A percentile compares a stretch with the other conserved stretches of the same genome.
Evolutionary conservation across 2,797 vertebrate genomes (phyloP).

Genomic region (Labeo calbasu): DNA sequence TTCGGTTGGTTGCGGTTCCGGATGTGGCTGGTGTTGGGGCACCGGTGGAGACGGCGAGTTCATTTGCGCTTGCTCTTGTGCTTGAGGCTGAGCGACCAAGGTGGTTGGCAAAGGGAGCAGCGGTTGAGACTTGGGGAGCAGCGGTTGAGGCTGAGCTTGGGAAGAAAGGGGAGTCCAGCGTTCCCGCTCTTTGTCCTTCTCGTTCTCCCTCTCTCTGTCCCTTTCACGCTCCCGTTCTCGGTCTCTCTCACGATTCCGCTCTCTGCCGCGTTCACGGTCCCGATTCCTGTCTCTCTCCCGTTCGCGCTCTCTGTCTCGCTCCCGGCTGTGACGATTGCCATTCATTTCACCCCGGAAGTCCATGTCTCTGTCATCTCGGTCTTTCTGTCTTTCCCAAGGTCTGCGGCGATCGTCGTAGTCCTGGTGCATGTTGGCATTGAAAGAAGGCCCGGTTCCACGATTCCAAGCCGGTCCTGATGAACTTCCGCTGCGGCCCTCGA

Average conservation of each 20-base stretch:
- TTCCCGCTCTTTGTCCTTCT: constrained; percentile 71
- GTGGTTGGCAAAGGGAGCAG: constrained; percentile 78
- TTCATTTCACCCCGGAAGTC: constrained; percentile 95
- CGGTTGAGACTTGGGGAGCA: constrained; percentile 54
- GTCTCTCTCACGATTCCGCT: constrained; percentile 64
- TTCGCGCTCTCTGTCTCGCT: constrained; percentile 84
- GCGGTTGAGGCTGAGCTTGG: constrained; percentile 67
- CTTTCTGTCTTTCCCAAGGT: constrained; percentile 96
- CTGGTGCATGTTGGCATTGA: constrained; percentile 89
- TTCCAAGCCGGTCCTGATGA: constrained; percentile 80
- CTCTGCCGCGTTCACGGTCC: constrained; percentile 64
- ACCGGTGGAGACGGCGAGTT: constrained; percentile 57
- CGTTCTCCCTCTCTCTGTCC: constrained; percentile 69
- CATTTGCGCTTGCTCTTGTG: constrained; percentile 48
- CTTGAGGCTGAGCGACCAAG: constrained; percentile 66
- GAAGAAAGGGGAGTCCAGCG: constrained; percentile 68
- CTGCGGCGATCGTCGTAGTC: constrained; percentile 96
- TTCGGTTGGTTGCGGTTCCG: constrained; percentile 1
- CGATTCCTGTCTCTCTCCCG: constrained; percentile 83
- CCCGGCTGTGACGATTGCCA: constrained; percentile 89
- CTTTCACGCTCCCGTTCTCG: constrained; percentile 54
- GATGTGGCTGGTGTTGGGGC: constrained; percentile 50
- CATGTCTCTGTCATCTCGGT: constrained; percentile 95
- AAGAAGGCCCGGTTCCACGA: constrained; percentile 72
- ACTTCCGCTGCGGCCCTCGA: constrained; percentile 84